Conservation (phyloP, 2,113 vertebrate species). For the Phoxinus phoxinus region DNA sequence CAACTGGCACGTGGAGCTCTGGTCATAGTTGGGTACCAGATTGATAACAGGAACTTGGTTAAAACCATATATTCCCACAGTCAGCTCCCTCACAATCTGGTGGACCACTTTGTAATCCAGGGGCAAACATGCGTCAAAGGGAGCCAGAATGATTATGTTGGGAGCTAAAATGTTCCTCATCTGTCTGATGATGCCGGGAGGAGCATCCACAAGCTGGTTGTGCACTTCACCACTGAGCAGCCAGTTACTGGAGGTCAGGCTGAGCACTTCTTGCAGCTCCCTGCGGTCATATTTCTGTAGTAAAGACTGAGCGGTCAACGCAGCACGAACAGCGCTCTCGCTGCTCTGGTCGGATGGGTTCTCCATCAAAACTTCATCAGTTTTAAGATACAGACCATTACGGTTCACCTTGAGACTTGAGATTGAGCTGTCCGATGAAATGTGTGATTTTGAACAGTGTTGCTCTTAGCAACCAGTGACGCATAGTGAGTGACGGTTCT, state of each 20-base stretch:
- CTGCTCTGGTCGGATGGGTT: conserved; percentile 50
- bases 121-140: conserved; percentile 62
- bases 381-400: background rate
- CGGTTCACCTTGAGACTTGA: background rate
- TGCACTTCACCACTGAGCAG: conserved; percentile 68
- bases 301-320: conserved; percentile 70
- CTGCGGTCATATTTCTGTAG: conserved; percentile 74
- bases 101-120: conserved; percentile 77
- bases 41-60: conserved; percentile 77
- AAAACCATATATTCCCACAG: conserved; percentile 76
- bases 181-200: conserved; percentile 72
- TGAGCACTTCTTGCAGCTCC: conserved; percentile 74
- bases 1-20: conserved; percentile 74
- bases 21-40: conserved; percentile 73
- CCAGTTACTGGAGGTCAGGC: conserved; percentile 68
- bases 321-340: conserved; percentile 67
- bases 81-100: conserved; percentile 76
- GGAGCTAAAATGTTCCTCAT: conserved; percentile 66
- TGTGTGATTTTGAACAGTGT: conserved; percentile 22
- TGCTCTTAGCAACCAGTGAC: conserved; percentile 48
- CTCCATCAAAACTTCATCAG: background rate
- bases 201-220: conserved; percentile 58
- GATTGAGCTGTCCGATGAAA: background rate
- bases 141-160: conserved; percentile 69
- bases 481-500: background rate